Conservation (phyloP, 2,797 vertebrate species). For the Artibeus jamaicensis region DNA sequence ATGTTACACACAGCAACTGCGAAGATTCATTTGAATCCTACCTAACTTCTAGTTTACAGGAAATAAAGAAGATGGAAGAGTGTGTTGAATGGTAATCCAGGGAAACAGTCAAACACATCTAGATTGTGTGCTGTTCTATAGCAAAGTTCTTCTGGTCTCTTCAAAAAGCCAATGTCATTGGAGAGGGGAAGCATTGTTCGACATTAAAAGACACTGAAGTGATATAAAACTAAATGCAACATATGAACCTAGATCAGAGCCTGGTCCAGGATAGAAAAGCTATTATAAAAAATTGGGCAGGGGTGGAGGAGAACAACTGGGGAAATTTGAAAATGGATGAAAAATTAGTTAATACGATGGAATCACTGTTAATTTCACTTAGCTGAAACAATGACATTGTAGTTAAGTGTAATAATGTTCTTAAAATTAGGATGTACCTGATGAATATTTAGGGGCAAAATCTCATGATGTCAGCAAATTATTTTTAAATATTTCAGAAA, state of each 20-base stretch:
- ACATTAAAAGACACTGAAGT: neutral
- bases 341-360: neutral
- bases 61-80: neutral
- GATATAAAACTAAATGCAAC: neutral
- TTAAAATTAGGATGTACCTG: neutral
- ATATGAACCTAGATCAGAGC: neutral
- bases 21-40: neutral
- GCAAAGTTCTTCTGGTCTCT: neutral
- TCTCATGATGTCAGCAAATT: neutral
- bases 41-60: neutral
- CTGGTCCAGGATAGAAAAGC: neutral
- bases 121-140: neutral
- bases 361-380: neutral
- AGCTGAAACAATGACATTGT: neutral
- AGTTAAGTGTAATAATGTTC: neutral
- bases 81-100: neutral
- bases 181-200: neutral
- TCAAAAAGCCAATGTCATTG: neutral
- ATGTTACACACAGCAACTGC: too few species aligned
- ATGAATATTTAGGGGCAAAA: neutral
- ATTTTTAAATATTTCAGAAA: neutral
- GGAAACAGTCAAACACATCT: neutral
- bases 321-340: neutral
- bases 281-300: neutral
- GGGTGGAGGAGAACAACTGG: neutral